Evolutionary conservation across 2,113 vertebrate genomes (phyloP).

Genomic region (Raphicerus campestris): DNA sequence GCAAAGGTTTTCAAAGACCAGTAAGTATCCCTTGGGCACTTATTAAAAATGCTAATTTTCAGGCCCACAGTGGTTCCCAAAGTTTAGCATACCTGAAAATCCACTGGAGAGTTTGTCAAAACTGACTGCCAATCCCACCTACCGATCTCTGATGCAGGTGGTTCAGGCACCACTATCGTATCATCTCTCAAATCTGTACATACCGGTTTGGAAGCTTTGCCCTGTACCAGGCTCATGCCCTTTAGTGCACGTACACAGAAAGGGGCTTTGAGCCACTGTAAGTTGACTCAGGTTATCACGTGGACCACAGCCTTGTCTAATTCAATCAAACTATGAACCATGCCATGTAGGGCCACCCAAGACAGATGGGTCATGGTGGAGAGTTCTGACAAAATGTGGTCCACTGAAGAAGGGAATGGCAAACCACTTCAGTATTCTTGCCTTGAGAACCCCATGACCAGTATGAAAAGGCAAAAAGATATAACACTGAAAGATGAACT

Average conservation of each 20-base stretch:
- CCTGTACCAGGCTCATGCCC: neutral
- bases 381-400: neutral
- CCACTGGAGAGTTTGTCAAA: slow-evolving; percentile 8
- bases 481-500: neutral
- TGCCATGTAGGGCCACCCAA: neutral
- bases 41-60: neutral
- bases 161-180: neutral
- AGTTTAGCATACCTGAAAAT: neutral
- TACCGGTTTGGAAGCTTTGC: neutral
- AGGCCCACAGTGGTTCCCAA: neutral
- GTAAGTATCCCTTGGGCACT: neutral
- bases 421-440: neutral
- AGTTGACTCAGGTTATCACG: neutral
- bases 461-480: neutral
- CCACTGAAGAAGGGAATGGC: neutral
- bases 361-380: neutral
- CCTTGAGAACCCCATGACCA: neutral
- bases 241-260: neutral
- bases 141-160: neutral
- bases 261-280: neutral
- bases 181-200: neutral
- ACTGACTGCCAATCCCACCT: neutral
- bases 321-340: neutral
- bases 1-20: neutral
- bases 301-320: neutral